Evolutionary conservation across 1,140 invertebrate genomes (phyloP), one percentile per base, ranked within the genome.

Genomic region (Chymomyza costata): DNA sequence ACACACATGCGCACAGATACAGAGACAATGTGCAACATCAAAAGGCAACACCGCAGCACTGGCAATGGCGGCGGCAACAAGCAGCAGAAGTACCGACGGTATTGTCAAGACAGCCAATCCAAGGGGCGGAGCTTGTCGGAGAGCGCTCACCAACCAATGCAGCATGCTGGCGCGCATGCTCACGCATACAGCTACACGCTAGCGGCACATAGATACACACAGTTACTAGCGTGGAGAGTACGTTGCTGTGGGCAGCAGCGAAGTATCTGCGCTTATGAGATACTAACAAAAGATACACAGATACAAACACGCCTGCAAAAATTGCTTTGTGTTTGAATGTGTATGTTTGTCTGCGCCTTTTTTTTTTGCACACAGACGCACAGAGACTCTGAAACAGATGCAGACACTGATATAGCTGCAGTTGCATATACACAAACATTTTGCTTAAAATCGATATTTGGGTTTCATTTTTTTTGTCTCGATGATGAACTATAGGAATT

Each of bases 11-110:
- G 6, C 1, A 14, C 41, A 30, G 1, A 25, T n/a, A 16, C 11
- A 17, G 2, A 38, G 6, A 38, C 35, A 18, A 43, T 8, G 49
- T 19, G 31, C 11, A 10, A 66, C 47, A 57, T 80, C 73, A 80
- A 80, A 80, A 74, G 49, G 67, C 32, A 53, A n/a, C 59, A 47
- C 73, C 68, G 73, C 59, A 7, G 56, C 64, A 43, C 15, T 8
- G n/a, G 18, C 16, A 43, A 39, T 43, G 25, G 6, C 8, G 11
- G 15, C 15, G 15, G 13, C n/a, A n/a, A 17, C 15, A 7, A 3
- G 16, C 16, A 6, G 15, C 3, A 14, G 35, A 38, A 2, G 2
- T n/a, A 13, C 32, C 8, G 32, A 34, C 32, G 13, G 32, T 3
- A 3, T 25, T 25, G 21, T 8, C 3, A 3, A 5, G 3, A 25